These are phyloP conservation scores for Rhaphigaster nebulosa DNA, from an alignment of 2,888 invertebrate genomes.

Conservation along the genomic window DNA sequence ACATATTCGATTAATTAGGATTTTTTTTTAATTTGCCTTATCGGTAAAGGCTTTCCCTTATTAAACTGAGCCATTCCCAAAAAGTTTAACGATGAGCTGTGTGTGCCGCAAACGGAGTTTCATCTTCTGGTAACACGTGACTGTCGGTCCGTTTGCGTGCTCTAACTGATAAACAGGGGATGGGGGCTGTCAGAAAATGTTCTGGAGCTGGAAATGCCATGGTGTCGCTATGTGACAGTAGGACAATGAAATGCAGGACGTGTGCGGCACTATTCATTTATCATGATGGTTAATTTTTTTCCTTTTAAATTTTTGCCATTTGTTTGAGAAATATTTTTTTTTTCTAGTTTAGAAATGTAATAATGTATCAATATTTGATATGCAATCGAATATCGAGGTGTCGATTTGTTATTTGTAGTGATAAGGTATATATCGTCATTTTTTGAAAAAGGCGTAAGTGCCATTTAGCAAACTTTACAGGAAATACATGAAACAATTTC, in stretches of 20 bases:
- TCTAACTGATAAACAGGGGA: background rate
- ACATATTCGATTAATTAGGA: too few relatives aligned
- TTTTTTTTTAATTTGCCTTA: background rate
- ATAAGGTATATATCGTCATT: too few relatives aligned
- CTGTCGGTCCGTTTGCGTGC: constrained; percentile 1
- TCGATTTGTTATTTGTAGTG: too few relatives aligned
- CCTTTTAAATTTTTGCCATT: too few relatives aligned
- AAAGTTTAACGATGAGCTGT: background rate
- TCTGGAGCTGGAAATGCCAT: background rate
- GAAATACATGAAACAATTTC: too few relatives aligned
- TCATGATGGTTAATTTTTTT: too few relatives aligned
- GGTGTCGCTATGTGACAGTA: background rate
- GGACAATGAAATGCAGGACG: background rate
- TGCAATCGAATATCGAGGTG: too few relatives aligned
- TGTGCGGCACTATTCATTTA: background rate
- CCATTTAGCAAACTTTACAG: too few relatives aligned
- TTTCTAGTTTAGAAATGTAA: too few relatives aligned
- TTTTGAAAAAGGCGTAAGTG: too few relatives aligned
- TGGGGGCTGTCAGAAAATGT: background rate
- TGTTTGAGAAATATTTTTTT: too few relatives aligned
- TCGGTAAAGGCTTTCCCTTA: background rate
- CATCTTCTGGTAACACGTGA: background rate
- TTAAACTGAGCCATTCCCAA: background rate
- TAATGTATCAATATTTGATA: too few relatives aligned
- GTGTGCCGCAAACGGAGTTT: background rate